Percentiles rank a stretch among this genome's conserved stretches.
Evolutionary conservation across 1,140 invertebrate species (phyloP).

Genomic region (Gerris buenoi): DNA sequence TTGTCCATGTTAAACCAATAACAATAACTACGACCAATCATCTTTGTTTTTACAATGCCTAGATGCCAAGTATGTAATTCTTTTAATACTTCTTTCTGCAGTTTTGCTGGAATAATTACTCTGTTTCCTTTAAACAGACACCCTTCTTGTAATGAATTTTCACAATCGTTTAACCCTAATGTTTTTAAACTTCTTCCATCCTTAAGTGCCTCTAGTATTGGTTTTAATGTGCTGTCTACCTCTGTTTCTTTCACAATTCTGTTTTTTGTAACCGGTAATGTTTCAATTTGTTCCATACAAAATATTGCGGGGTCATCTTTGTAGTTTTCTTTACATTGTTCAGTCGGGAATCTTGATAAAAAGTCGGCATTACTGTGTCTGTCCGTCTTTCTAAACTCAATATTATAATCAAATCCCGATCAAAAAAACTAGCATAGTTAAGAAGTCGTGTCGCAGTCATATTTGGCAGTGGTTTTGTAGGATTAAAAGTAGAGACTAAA

Average conservation of each 20-base stretch:
- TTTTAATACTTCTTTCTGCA: conserved; percentile 5
- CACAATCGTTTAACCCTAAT: too few relatives aligned
- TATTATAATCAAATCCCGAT: conserved; percentile 27
- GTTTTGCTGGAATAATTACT: conserved; percentile 8
- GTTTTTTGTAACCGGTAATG: too few relatives aligned
- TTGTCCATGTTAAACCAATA: conserved; percentile 21
- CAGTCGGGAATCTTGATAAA: conserved; percentile 21
- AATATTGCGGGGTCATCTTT: too few relatives aligned
- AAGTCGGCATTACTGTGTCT: conserved; percentile 24
- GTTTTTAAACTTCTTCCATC: too few relatives aligned
- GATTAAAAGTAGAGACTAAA: conserved; percentile 31
- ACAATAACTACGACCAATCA: conserved; percentile 18
- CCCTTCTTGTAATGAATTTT: too few relatives aligned
- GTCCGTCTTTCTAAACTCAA: conserved; percentile 23
- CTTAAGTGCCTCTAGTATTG: too few relatives aligned
- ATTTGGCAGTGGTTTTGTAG: conserved; percentile 2
- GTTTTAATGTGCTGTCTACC: too few relatives aligned
- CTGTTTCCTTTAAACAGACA: neutral
- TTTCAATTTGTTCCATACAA: neutral
- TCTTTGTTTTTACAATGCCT: conserved; percentile 24
- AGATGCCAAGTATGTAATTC: conserved; percentile 19
- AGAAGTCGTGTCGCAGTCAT: neutral
- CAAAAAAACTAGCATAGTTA: conserved; percentile 21
- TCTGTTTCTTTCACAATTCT: too few relatives aligned
- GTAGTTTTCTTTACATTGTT: too few relatives aligned